Evolutionary conservation across 1,140 invertebrate species (phyloP), one percentile per base, ranked within the genome.

Genomic region (Calliphora vicina): DNA sequence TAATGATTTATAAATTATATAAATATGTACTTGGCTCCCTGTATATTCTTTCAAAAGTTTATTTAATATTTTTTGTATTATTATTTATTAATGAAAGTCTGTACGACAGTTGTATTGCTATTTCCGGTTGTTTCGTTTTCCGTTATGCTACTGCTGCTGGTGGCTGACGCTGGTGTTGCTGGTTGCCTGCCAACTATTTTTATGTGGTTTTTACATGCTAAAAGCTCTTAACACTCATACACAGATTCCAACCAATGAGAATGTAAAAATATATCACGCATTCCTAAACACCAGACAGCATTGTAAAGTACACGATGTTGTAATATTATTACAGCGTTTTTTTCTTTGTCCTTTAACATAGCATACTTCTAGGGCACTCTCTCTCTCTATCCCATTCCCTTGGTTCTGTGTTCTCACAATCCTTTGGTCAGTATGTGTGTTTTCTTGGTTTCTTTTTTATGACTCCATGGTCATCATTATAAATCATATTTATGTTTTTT

Each of bases 171-270:
- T 57, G 50, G 15, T 57, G n/a, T 57, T 15, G 50, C 1, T n/a
- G n/a, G 35, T 57, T 57, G 50, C 50, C n/a, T 67, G 61, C 23
- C 61, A 67, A 67, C 61, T 67, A 67, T 67, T 67, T 57, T 20
- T 67, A 67, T 67, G 61, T 67, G 61, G 61, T 67, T 67, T 67
- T 67, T 67, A 23, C 61, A 67, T 67, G 61, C n/a, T 67, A 23
- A 23, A 67, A 67, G n/a, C 20, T 20, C 61, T 50, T 50, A 17
- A 67, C 61, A 23, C n/a, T 23, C 20, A 67, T 67, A 67, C 61
- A 67, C 20, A 67, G n/a, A 67, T 67, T 6, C 23, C 20, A 23
- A 67, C 57, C 17, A 67, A 23, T 5, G n/a, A 57, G 17, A 10
- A 67, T 25, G 20, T 67, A 10, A n/a, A 67, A 67, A 67, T 25